Evolutionary conservation across 2,797 vertebrate genomes (phyloP), one percentile per base, ranked within the genome.

Genomic region (Limosa lapponica): DNA sequence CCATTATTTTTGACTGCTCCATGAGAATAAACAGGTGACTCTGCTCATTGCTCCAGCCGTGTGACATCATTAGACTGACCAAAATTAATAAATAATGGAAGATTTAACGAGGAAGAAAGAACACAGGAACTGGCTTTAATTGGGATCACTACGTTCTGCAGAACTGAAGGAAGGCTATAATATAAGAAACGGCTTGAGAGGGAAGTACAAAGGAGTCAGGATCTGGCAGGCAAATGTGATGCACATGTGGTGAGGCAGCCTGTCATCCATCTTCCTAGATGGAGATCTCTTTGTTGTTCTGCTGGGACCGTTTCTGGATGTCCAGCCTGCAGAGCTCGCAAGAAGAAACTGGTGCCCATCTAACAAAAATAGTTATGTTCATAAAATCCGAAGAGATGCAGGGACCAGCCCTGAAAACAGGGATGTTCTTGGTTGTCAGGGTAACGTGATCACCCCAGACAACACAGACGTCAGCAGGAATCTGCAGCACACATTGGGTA

Each of bases 361-460:
- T 41, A 87, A 82, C 32, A 43, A 71, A 72, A 74, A 55, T 4
- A 80, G 71, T 46, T 39, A n/a, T 17, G 36, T 46, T 67, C 20
- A 3, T 61, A 82, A 77, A 73, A 88, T 24, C 81, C 61, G 54
- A 58, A 82, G 70, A 92, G 74, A 84, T 74, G 65, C 41, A 74
- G 71, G 86, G 51, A 90, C 55, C 77, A 86, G 66, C 88, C 82
- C 82, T 3, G 11, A 71, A 51, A 80, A 71, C 48, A 65, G 67
- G 79, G 91, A 92, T 90, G 72, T 39, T 91, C 85, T 71, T 73
- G 72, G 95, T 96, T 96, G 95, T 95, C 96, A 94, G 80, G 96
- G 96, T 64, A 96, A 95, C 93, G 0, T 23, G 44, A 96, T 96
- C 82, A 58, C 87, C 89, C 87, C 74, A 89, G 93, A 93, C 96